These are phyloP conservation scores for Galeopterus variegatus DNA, from an alignment of 2,113 vertebrate genomes.

Conservation along the genomic window DNA sequence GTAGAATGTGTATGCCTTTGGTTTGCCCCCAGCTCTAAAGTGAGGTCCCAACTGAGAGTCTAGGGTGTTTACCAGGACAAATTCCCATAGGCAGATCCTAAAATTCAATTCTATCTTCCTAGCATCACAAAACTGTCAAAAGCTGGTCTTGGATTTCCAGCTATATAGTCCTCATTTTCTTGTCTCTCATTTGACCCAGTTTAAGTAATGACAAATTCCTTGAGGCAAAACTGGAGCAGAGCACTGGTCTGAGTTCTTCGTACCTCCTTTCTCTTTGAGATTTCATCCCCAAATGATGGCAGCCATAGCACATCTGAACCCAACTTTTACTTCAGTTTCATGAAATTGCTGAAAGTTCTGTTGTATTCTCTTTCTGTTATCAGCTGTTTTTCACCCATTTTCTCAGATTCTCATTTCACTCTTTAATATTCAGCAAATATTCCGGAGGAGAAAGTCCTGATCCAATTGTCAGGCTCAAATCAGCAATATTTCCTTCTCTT, in stretches of 20 bases:
- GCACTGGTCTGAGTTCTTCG: neutral
- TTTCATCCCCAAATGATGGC: neutral
- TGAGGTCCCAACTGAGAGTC: neutral
- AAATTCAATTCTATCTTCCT: neutral
- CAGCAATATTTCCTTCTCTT: neutral
- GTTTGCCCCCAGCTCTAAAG: neutral
- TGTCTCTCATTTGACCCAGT: neutral
- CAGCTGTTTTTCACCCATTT: neutral
- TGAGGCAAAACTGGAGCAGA: neutral
- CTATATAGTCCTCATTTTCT: neutral
- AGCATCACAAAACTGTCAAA: neutral
- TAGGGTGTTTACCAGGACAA: neutral
- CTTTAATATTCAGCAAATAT: neutral
- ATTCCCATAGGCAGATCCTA: neutral
- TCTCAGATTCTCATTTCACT: neutral
- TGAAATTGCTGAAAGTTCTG: neutral
- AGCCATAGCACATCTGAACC: neutral
- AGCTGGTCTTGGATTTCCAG: neutral
- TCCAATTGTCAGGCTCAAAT: neutral
- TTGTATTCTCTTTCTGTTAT: neutral
- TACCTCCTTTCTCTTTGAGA: neutral
- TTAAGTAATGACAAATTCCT: neutral
- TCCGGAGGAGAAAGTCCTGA: neutral
- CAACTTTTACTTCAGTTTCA: neutral
- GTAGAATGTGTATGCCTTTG: neutral